These are phyloP conservation scores for Neodiprion fabricii DNA, from an alignment of 1,140 invertebrate genomes.

Conservation along the genomic window DNA sequence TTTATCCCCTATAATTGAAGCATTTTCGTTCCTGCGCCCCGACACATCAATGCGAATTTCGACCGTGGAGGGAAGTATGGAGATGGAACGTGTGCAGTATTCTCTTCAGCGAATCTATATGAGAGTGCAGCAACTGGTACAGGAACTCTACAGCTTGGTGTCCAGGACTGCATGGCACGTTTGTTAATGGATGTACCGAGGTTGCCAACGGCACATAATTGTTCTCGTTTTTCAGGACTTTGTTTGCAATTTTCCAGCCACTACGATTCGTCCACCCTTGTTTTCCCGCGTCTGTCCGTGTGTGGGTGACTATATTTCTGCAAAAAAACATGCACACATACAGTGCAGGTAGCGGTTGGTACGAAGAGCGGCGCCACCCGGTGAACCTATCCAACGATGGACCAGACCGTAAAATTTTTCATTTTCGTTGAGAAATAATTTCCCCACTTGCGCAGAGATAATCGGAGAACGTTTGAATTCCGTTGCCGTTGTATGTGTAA, in stretches of 20 bases:
- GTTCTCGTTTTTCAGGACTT: conserved; percentile 5
- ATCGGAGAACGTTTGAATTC: too few relatives aligned
- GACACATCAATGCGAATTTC: background rate
- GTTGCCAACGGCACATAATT: background rate
- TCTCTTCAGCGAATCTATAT: background rate
- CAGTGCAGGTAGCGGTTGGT: background rate
- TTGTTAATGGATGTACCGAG: conserved; percentile 5
- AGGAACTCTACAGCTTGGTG: too few relatives aligned
- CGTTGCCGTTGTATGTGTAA: too few relatives aligned
- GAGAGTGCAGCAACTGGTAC: background rate
- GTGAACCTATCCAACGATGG: too few relatives aligned
- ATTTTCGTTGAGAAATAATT: too few relatives aligned
- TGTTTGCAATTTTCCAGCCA: background rate
- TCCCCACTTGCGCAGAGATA: too few relatives aligned
- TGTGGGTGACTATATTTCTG: background rate
- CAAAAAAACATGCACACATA: background rate
- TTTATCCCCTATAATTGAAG: background rate
- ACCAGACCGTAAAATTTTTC: too few relatives aligned
- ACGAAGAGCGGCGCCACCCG: too few relatives aligned
- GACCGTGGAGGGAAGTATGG: background rate
- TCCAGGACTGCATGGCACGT: background rate
- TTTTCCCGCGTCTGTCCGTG: background rate
- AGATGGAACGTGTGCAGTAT: background rate
- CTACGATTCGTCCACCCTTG: background rate
- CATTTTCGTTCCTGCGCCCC: background rate